Conservation (phyloP, 2,888 invertebrate species). For the Athrips mouffetella region DNA sequence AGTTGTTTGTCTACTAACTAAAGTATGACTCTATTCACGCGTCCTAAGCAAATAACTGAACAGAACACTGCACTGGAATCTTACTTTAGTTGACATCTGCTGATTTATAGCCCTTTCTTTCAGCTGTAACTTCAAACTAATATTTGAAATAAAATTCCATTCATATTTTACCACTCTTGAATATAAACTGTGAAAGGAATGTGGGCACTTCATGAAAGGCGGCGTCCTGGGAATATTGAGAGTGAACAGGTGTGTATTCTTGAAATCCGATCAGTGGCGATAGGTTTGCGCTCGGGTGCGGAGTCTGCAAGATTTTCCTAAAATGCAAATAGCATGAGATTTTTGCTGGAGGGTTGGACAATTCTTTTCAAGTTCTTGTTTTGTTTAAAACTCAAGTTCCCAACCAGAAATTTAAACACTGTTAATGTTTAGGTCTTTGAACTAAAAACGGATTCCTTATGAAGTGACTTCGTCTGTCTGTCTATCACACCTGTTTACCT, state of each 20-base stretch:
- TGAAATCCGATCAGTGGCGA: constrained; percentile 25
- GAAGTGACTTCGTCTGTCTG: too few relatives aligned
- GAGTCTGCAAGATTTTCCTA: constrained; percentile 1
- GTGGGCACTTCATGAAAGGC: constrained; percentile 23
- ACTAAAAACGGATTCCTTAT: too few relatives aligned
- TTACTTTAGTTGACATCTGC: background rate
- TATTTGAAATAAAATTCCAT: constrained; percentile 1
- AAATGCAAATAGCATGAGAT: constrained; percentile 6
- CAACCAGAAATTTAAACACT: too few relatives aligned
- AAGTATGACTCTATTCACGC: constrained; percentile 12
- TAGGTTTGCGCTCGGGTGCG: constrained; percentile 3
- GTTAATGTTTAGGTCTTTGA: too few relatives aligned
- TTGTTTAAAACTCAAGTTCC: too few relatives aligned
- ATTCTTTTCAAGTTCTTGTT: too few relatives aligned
- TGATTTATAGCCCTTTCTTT: constrained; percentile 10
- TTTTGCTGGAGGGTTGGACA: too few relatives aligned
- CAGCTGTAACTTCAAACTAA: background rate
- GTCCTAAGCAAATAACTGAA: constrained; percentile 12
- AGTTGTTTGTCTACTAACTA: constrained; percentile 6
- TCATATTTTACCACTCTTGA: constrained; percentile 7
- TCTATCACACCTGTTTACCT: too few relatives aligned
- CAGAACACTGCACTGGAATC: background rate
- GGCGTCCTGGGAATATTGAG: constrained; percentile 9
- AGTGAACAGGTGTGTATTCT: constrained; percentile 25
- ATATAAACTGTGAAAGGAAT: constrained; percentile 5